phyloP scores from a whole-genome alignment of 2,888 invertebrate species.

The Halocaridina rubra region DNA sequence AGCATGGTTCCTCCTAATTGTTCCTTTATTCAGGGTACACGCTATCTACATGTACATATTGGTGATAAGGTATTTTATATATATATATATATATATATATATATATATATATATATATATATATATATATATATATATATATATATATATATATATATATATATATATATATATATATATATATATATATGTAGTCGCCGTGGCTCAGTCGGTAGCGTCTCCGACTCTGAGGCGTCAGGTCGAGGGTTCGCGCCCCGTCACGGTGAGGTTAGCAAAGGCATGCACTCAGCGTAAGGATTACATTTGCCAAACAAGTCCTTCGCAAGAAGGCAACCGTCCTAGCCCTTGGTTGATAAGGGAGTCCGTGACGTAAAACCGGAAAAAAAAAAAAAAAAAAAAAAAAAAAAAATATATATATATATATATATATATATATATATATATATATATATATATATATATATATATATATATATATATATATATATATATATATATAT shows the following conservation, averaged over 20 bases:
- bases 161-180: background rate
- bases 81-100: background rate
- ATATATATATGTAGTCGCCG: background rate
- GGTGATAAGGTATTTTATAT: background rate
- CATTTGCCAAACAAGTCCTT: no score
- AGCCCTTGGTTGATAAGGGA: no score
- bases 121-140: background rate
- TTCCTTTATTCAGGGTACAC: no score
- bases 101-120: background rate
- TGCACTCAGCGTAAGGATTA: no score
- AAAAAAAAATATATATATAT: background rate
- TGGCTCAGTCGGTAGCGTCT: background rate
- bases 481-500: background rate
- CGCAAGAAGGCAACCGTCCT: no score
- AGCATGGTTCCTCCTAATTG: no score
- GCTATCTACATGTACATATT: no score
- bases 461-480: background rate
- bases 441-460: conserved; percentile 7
- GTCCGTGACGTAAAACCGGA: no score
- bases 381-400: no score
- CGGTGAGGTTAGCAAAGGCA: no score
- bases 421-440: conserved; percentile 5
- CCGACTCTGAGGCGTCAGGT: no score
- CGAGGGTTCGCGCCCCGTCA: no score
- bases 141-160: background rate